phyloP scores from a whole-genome alignment of 2,888 invertebrate genomes.

The Euplexia lucipara region DNA sequence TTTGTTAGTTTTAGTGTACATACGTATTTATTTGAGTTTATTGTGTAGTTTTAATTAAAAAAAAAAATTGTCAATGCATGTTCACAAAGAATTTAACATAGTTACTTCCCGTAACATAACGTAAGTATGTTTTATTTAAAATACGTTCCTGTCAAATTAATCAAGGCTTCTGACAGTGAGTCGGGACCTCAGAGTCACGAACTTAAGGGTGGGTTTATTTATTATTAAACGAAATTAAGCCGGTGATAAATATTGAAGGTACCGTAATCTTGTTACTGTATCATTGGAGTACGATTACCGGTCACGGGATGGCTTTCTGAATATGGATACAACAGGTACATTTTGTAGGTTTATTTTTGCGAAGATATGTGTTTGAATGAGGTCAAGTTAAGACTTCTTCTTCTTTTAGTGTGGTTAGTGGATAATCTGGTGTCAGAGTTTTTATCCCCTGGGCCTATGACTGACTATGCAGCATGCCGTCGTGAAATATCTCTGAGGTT shows the following conservation, averaged over 20 bases:
- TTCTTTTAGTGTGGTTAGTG: too few species aligned
- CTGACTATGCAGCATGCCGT: too few species aligned
- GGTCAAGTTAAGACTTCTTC: conserved; percentile 12
- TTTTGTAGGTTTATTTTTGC: conserved; percentile 24
- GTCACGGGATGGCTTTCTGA: conserved; percentile 42
- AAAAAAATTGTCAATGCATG: too few species aligned
- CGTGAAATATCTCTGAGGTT: too few species aligned
- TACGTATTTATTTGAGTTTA: too few species aligned
- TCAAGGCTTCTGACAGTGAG: conserved; percentile 71
- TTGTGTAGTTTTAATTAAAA: too few species aligned
- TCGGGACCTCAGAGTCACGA: conserved; percentile 61
- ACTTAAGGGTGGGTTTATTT: conserved; percentile 77
- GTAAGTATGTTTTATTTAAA: conserved; percentile 59
- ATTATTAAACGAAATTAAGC: conserved; percentile 71
- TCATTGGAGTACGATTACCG: conserved; percentile 71
- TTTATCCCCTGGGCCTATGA: too few species aligned
- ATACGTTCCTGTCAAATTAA: conserved; percentile 70
- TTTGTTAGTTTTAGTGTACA: too few species aligned
- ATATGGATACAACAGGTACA: conserved; percentile 4
- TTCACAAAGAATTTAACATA: too few species aligned
- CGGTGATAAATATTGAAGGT: conserved; percentile 81
- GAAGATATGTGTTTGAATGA: neutral
- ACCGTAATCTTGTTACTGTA: conserved; percentile 82
- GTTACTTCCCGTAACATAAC: conserved; percentile 23
- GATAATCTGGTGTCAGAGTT: too few species aligned